Evolutionary conservation across 2,113 vertebrate genomes (phyloP), one percentile per base, ranked within the genome.

Genomic region (Psittacus erithacus): DNA sequence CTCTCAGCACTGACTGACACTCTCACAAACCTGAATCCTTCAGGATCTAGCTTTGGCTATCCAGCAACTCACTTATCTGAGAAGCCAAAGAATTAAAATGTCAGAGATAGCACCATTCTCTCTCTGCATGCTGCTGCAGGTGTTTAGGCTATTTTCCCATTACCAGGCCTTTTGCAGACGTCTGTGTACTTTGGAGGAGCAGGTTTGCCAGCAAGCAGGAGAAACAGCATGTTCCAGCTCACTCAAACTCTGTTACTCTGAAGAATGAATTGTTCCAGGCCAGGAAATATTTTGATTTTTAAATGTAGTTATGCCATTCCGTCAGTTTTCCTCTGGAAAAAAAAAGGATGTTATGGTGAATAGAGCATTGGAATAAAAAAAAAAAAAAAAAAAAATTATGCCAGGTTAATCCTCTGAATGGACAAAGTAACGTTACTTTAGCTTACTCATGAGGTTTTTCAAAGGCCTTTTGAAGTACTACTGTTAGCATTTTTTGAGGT

Each of bases 211-310:
- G 69, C 50, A 82, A 65, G 62, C 33, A 82, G 27, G 47, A 62
- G 16, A 64, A 86, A 44, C 20, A 47, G 25, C 27, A 18, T 60
- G 28, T 86, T 97, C 77, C 85, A 62, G 17, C 29, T 95, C 57
- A 76, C 73, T 95, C n/a, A 8, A 88, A 76, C 46, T 78, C 73
- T 76, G 23, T 82, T 93, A 81, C 65, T 94, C 76, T 88, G 53
- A 55, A 89, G 86, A 24, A 76, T 83, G 31, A 17, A 20, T 59
- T 95, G 27, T 69, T 70, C 59, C 77, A 88, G 35, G 39, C 62
- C 44, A 91, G 79, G 29, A 96, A 94, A 96, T 55, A 50, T 38
- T 93, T 53, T 75, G 6, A 81, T 79, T 89, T 96, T 87, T 44
- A 96, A 95, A 96, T 71, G 27, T 60, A n/a, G 31, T 55, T 91